phyloP scores from a whole-genome alignment of 37 sponge, comb jelly and placozoan genomes.

The Crambe crambe region DNA sequence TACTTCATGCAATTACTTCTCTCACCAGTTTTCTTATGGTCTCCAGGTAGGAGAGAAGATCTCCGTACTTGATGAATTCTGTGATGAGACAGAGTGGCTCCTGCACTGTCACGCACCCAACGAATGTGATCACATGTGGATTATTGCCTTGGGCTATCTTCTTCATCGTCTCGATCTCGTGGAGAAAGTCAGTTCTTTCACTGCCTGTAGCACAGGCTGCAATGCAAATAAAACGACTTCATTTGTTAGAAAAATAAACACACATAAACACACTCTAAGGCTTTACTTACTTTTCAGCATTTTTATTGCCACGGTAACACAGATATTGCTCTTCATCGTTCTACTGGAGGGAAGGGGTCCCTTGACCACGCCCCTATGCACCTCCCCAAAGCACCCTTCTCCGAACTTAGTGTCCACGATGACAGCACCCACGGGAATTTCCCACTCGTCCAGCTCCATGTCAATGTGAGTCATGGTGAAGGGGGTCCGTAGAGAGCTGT shows the following conservation, averaged over 20 bases:
- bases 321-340: conserved; percentile 45
- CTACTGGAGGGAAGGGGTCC: conserved; percentile 42
- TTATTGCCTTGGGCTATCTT: conserved; percentile 63
- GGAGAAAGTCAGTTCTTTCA: conserved; percentile 65
- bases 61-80: conserved; percentile 75
- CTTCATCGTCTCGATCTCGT: conserved; percentile 77
- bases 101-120: conserved; percentile 73
- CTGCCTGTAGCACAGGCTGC: conserved; percentile 58
- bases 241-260: too few species aligned
- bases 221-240: too few species aligned
- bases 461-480: background rate
- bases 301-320: conserved; percentile 53
- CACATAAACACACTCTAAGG: background rate
- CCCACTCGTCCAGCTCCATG: conserved; percentile 68
- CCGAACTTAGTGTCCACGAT: conserved; percentile 52
- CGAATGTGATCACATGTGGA: conserved; percentile 68
- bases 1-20: too few species aligned
- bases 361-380: conserved; percentile 52
- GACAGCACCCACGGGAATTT: conserved; percentile 50
- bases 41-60: conserved; percentile 68
- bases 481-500: background rate
- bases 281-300: conserved; percentile 56
- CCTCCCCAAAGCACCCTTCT: conserved; percentile 78
- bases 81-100: conserved; percentile 79
- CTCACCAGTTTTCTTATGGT: conserved; percentile 63